Evolutionary conservation across 2,113 vertebrate species (phyloP).

Genomic region (Corythoichthys intestinalis): DNA sequence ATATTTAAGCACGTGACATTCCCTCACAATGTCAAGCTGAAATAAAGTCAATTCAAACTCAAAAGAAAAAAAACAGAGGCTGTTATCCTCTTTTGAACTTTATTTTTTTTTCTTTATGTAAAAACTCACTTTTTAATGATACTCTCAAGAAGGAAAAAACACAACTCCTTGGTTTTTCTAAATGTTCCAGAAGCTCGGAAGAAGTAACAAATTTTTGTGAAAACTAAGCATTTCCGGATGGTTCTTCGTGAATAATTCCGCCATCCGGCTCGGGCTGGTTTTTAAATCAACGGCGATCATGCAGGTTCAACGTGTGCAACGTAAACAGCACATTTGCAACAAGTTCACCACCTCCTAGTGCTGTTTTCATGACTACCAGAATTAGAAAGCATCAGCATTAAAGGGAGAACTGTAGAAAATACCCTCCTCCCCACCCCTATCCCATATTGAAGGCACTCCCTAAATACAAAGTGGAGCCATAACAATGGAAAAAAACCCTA

Average conservation of each 20-base stretch:
- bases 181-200: conserved; percentile 56
- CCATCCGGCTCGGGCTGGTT: conserved; percentile 25
- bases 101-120: conserved; percentile 85
- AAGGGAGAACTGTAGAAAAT: conserved; percentile 52
- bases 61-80: conserved; percentile 1
- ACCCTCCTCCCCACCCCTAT: neutral
- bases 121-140: conserved; percentile 72
- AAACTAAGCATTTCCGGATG: conserved; percentile 50
- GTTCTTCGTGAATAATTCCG: conserved; percentile 29
- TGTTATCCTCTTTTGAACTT: conserved; percentile 51
- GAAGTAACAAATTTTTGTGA: conserved; percentile 54
- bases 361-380: conserved; percentile 42
- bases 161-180: conserved; percentile 43
- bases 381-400: conserved; percentile 43
- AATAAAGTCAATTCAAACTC: neutral
- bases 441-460: conserved; percentile 55
- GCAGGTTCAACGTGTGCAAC: conserved; percentile 59
- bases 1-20: no score
- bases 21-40: neutral
- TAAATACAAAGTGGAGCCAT: conserved; percentile 40
- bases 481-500: neutral
- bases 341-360: conserved; percentile 69
- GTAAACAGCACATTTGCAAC: conserved; percentile 54
- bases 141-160: conserved; percentile 46
- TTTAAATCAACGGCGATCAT: conserved; percentile 51